phyloP scores from a whole-genome alignment of 1,140 invertebrate genomes.

The Neodiprion fabricii region DNA sequence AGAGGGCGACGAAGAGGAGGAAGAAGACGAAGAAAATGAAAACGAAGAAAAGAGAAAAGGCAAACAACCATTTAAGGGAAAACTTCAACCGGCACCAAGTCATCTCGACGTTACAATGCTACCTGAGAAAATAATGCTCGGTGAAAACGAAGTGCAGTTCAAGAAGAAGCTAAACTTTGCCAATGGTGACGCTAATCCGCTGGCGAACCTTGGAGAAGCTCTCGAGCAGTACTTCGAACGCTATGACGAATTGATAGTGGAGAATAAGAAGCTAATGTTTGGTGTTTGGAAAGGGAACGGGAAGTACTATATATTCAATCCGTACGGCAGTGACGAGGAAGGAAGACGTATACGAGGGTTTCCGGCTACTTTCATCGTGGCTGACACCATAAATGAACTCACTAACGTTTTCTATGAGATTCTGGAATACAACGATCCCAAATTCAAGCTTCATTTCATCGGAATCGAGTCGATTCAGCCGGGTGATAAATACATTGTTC shows the following conservation, averaged over 20 bases:
- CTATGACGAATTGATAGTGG: constrained; percentile 43
- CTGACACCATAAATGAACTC: constrained; percentile 42
- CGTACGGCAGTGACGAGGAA: constrained; percentile 47
- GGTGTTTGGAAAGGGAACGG: constrained; percentile 42
- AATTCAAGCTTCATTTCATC: constrained; percentile 45
- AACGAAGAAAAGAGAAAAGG: constrained; percentile 23
- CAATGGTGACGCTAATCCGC: constrained; percentile 38
- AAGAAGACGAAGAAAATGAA: constrained; percentile 28
- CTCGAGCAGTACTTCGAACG: constrained; percentile 45
- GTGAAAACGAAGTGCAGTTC: constrained; percentile 32
- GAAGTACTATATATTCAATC: constrained; percentile 50
- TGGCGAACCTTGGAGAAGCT: constrained; percentile 50
- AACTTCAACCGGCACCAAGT: constrained; percentile 30
- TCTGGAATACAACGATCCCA: constrained; percentile 44
- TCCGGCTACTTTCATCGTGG: constrained; percentile 41
- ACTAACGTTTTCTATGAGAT: constrained; percentile 41
- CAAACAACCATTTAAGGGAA: constrained; percentile 23
- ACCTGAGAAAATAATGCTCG: constrained; percentile 40
- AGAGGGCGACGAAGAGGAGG: constrained; percentile 22
- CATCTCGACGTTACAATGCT: constrained; percentile 45
- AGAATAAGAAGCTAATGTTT: constrained; percentile 49
- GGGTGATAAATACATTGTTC: constrained; percentile 29
- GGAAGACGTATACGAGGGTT: constrained; percentile 40
- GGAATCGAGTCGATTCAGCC: constrained; percentile 37
- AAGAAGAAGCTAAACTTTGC: constrained; percentile 35